phyloP scores from a whole-genome alignment of 2,113 vertebrate genomes.

The Gorsachius goisagi region DNA sequence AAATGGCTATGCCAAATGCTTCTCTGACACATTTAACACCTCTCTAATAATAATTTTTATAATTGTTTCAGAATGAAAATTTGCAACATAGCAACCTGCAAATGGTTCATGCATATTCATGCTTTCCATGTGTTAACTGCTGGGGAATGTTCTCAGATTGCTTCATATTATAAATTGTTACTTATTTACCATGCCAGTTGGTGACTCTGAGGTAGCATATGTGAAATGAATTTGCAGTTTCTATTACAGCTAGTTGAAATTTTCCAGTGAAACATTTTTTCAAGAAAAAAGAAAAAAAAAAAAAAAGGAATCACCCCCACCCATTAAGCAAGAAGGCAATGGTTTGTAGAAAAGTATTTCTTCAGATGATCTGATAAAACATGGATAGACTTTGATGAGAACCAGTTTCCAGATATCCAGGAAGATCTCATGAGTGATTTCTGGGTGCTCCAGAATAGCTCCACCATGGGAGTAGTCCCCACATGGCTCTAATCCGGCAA shows the following conservation, averaged over 20 bases:
- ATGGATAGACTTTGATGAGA: background rate
- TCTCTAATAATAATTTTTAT: constrained; percentile 28
- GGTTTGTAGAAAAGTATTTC: background rate
- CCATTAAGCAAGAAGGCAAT: background rate
- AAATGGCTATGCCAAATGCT: background rate
- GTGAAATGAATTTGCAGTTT: constrained; percentile 9
- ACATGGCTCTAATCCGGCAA: background rate
- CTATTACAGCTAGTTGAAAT: background rate
- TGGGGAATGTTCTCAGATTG: background rate
- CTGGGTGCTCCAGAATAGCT: background rate
- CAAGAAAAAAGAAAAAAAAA: background rate
- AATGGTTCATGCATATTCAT: constrained; percentile 36
- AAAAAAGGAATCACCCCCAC: background rate
- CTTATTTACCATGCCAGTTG: background rate
- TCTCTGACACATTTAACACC: background rate
- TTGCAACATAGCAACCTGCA: background rate
- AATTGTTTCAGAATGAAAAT: constrained; percentile 20
- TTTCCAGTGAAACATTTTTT: background rate
- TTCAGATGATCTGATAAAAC: background rate
- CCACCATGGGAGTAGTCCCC: background rate
- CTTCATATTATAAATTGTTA: background rate
- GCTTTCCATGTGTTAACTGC: background rate
- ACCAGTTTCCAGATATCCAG: background rate
- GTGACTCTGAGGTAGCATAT: constrained; percentile 17
- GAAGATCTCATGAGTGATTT: accelerated